Percentiles rank a stretch among this genome's conserved stretches.
These are phyloP conservation scores for Vombatus ursinus DNA, from an alignment of 2,113 vertebrate species.

Conservation along the genomic window DNA sequence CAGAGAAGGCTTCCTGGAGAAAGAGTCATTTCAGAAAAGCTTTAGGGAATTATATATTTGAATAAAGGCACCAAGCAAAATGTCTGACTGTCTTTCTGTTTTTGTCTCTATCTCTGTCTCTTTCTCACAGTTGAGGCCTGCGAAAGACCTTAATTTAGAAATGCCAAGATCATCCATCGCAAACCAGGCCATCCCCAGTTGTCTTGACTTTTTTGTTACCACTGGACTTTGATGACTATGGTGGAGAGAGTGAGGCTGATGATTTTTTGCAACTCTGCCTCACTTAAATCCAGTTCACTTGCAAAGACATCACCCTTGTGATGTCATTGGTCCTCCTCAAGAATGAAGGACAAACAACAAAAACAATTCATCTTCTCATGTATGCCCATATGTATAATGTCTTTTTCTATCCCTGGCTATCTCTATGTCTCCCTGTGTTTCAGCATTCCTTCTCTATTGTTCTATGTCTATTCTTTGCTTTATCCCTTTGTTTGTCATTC, in stretches of 20 bases:
- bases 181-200: too few relatives aligned
- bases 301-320: neutral
- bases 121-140: neutral
- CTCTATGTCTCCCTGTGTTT: neutral
- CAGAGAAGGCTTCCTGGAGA: neutral
- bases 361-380: neutral
- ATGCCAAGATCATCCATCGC: neutral
- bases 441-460: neutral
- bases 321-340: neutral
- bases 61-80: neutral
- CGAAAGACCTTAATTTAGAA: neutral
- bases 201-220: neutral
- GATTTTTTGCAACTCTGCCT: neutral
- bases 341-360: neutral
- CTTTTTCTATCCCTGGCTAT: neutral
- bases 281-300: neutral
- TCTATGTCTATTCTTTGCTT: too few relatives aligned
- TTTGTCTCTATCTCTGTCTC: neutral
- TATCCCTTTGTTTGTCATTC: neutral
- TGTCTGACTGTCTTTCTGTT: neutral
- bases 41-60: neutral
- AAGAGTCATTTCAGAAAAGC: neutral
- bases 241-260: neutral
- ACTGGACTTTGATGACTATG: neutral
- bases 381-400: neutral